Evolutionary conservation across 2,113 vertebrate genomes (phyloP), one percentile per base, ranked within the genome.

Genomic region (Trogon surrucura): DNA sequence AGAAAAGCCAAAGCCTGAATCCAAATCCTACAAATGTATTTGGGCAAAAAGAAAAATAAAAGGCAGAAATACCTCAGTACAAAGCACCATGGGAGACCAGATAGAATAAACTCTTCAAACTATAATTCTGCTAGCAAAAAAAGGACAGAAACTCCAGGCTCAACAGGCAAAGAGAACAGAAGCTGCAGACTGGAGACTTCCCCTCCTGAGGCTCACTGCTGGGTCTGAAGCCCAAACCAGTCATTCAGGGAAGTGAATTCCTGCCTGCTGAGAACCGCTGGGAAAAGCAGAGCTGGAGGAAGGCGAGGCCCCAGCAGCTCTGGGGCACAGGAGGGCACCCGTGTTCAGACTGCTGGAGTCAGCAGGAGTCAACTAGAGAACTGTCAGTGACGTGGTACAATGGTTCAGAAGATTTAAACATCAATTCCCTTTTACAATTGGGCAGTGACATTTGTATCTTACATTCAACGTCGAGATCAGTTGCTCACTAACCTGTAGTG

Each of bases 401-500:
- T 8, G 10, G 23, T 32, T 69, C 69, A 54, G 67, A 73, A 72
- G 13, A 58, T 27, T 45, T 50, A 67, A 89, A 85, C 3, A n/a
- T 36, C 54, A 48, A 21, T 67, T 26, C 77, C 56, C 21, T 36
- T 85, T 34, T 54, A 85, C 77, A 57, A 54, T 32, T 2, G 23
- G 45, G 38, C 50, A 73, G 29, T 57, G 67, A 57, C 9, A 53
- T 85, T 17, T 61, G 27, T 38, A 13, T 25, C 19, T 56, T 44
- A 23, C 13, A 3, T 73, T 78, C 41, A 26, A 41, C 18, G 16
- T 1, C 38, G 45, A 83, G 27, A 56, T 20, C 26, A 27, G 41
- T 27, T 41, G 18, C 56, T 65, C 34, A 88, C 95, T 91, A 66
- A 98, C 97, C 97, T 98, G 96, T 17, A 97, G 91, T 87, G 88